Evolutionary conservation across 2,888 invertebrate species (phyloP), one percentile per base, ranked within the genome.

Genomic region (Mycalesis mineus): DNA sequence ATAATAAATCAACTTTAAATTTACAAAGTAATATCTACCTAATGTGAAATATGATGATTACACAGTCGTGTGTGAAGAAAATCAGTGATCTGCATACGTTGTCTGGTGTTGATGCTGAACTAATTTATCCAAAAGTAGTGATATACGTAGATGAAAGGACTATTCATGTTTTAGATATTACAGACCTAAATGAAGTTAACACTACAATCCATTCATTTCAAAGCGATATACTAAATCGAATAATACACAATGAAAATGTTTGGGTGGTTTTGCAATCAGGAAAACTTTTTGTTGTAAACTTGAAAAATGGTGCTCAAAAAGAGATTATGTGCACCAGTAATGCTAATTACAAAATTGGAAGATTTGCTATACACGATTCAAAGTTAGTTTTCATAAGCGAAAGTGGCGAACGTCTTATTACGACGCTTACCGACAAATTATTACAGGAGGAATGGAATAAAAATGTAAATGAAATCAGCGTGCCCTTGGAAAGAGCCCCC

Each of bases 221-320:
- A 36, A 65, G 72, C 36, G 76, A 78, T 62, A 75, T 88, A 37
- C 57, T 66, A 17, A 77, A 80, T 62, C 73, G 71, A 59, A 62
- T 68, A 44, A 60, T 82, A 11, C 71, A 77, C 51, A 74, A 80
- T 15, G 65, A 77, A 42, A 69, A 78, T 55, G 61, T 89, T 8
- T 88, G 85, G 86, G 55, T 86, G 29, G 66, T 79, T 45, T 67
- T 84, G 14, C 73, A 74, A 60, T 78, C 82, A 8, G 80, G 78
- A 39, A 73, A 80, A 63, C 67, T 88, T 15, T 58, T 70, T 9
- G 71, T 81, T n/a, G 69, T 80, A 37, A 68, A 85, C 62, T 60
- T 81, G 13, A 2, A 66, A 1, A 72, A 67, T 13, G 72, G 72
- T n/a, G 58, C 58, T 8, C 68, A 73, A 62, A 60, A 77, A 4